These are phyloP conservation scores for Melipona quadrifasciata DNA, from an alignment of 1,140 invertebrate genomes.

Conservation along the genomic window DNA sequence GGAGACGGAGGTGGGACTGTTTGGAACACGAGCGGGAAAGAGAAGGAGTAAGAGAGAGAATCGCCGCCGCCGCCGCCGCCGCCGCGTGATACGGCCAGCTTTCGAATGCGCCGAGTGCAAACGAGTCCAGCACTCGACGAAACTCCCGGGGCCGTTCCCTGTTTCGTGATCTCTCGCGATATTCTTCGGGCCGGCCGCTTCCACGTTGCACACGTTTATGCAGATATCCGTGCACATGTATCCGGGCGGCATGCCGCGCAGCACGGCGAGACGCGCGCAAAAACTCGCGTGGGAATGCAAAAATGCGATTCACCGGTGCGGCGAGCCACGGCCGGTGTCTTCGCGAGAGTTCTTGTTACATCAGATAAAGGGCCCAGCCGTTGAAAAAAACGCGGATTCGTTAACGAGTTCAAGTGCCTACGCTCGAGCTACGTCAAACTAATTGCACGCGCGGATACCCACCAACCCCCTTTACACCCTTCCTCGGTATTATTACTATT, in stretches of 20 bases:
- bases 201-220: slow-evolving; percentile 49
- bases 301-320: slow-evolving; percentile 30
- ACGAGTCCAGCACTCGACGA: slow-evolving; percentile 52
- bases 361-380: slow-evolving; percentile 18
- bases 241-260: neutral
- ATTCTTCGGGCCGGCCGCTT: slow-evolving; percentile 45
- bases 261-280: slow-evolving; percentile 30
- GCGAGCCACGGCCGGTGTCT: neutral
- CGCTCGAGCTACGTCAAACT: slow-evolving; percentile 2
- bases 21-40: neutral
- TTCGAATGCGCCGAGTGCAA: slow-evolving; percentile 51
- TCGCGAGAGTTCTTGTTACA: neutral
- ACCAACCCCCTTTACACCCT: no score
- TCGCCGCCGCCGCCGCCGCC: neutral
- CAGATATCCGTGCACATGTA: slow-evolving; percentile 32
- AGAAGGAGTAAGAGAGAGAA: neutral
- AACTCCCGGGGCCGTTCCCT: slow-evolving; percentile 33
- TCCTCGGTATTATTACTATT: neutral
- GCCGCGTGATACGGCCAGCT: slow-evolving; percentile 40
- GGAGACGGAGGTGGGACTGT: neutral
- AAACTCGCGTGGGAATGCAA: slow-evolving; percentile 53
- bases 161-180: slow-evolving; percentile 63
- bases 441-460: slow-evolving; percentile 5
- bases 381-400: slow-evolving; percentile 34
- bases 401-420: slow-evolving; percentile 42